phyloP scores from a whole-genome alignment of 2,888 invertebrate genomes.

The Gandaritis pyraliata region DNA sequence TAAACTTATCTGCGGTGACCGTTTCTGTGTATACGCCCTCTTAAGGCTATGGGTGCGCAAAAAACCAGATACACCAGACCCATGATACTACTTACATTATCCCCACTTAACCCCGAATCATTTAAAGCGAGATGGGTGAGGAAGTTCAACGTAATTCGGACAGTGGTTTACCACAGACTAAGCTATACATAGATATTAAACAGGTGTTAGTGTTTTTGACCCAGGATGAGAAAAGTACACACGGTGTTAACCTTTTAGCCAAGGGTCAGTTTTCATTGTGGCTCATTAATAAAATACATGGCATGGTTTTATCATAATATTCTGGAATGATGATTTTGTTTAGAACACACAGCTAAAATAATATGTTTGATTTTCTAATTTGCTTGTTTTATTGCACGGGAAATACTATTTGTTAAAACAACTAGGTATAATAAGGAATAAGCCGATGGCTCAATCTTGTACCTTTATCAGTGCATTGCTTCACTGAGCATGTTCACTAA shows the following conservation, averaged over 20 bases:
- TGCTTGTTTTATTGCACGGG: too few species aligned
- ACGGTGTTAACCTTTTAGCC: constrained; percentile 32
- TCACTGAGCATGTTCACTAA: too few species aligned
- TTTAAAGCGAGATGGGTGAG: constrained; percentile 1
- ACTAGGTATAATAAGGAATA: too few species aligned
- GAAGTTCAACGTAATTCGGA: constrained; percentile 42
- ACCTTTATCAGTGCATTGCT: too few species aligned
- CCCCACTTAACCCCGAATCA: not conserved
- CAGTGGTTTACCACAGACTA: constrained; percentile 40
- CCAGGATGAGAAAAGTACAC: constrained; percentile 50
- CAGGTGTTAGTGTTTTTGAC: constrained; percentile 64
- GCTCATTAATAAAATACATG: constrained; percentile 30
- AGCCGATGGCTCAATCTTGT: too few species aligned
- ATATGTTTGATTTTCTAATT: too few species aligned
- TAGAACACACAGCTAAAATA: too few species aligned
- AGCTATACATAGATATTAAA: too few species aligned
- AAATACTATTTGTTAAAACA: too few species aligned
- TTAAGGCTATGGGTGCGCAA: constrained; percentile 45
- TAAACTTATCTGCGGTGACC: too few species aligned
- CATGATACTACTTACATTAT: not conserved
- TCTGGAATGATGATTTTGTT: not conserved
- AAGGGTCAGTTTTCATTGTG: constrained; percentile 38
- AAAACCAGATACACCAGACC: constrained; percentile 41
- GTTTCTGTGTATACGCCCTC: constrained; percentile 29
- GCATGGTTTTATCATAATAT: constrained; percentile 15